A percentile compares a stretch with the other conserved stretches of the same genome.
Conservation (phyloP, 2,797 vertebrate species). For the Danio choprae region DNA sequence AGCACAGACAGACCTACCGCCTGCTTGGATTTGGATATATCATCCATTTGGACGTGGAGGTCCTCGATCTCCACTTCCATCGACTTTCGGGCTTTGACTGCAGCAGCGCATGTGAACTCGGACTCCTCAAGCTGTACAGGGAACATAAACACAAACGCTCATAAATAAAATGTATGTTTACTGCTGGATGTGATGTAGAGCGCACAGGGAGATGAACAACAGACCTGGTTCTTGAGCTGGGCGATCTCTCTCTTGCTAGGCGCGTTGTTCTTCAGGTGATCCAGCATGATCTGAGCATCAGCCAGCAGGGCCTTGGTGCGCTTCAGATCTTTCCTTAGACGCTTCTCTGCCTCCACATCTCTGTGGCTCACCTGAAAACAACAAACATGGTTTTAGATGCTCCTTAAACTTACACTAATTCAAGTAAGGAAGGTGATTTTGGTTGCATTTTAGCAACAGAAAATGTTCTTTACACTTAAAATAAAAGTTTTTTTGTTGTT, state of each 20-base stretch:
- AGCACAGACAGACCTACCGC: constrained; percentile 77
- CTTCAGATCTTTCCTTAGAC: constrained; percentile 93
- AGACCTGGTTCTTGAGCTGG: constrained; percentile 96
- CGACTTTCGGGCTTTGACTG: constrained; percentile 93
- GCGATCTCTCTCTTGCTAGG: constrained; percentile 98
- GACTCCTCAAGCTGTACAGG: constrained; percentile 91
- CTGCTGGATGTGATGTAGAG: background rate
- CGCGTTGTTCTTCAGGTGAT: constrained; percentile 96
- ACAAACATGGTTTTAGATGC: background rate
- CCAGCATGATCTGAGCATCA: constrained; percentile 96
- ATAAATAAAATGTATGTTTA: constrained; percentile 9
- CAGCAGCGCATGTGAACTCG: constrained; percentile 91
- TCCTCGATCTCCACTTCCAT: constrained; percentile 99
- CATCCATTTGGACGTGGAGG: constrained; percentile 95
- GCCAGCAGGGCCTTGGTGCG: constrained; percentile 94
- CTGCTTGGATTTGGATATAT: constrained; percentile 92
- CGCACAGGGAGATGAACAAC: background rate
- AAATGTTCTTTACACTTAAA: too few relatives aligned
- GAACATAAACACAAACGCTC: background rate
- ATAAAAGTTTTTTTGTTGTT: too few relatives aligned
- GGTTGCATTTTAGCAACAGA: too few relatives aligned
- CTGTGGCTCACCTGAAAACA: constrained; percentile 83
- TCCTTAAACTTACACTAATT: background rate
- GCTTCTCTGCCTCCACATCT: constrained; percentile 92
- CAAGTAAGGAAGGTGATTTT: background rate